Evolutionary conservation across 2,113 vertebrate species (phyloP).

Genomic region (Centrocercus urophasianus): DNA sequence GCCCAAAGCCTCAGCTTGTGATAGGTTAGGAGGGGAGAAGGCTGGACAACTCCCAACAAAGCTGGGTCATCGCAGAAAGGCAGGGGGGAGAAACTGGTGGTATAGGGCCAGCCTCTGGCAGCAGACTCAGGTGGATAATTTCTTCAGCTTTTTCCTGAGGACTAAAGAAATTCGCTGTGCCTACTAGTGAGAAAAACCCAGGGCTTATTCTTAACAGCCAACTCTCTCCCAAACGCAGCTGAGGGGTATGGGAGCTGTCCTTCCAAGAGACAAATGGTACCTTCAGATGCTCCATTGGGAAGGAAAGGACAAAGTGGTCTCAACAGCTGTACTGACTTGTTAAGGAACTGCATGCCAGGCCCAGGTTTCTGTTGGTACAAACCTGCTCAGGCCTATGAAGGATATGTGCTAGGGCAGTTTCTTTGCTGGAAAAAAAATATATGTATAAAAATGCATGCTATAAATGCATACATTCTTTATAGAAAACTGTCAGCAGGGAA

Average conservation of each 20-base stretch:
- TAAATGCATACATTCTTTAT: neutral
- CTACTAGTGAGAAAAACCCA: neutral
- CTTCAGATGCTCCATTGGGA: accelerated
- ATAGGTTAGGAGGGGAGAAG: neutral
- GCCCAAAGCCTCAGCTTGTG: neutral
- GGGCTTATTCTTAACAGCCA: neutral
- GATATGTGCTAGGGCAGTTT: neutral
- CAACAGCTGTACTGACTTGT: neutral
- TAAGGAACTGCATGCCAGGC: neutral
- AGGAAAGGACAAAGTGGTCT: neutral
- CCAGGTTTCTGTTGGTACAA: neutral
- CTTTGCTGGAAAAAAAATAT: neutral
- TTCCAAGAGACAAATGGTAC: neutral
- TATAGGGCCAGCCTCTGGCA: neutral
- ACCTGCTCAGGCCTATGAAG: neutral
- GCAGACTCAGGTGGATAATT: neutral
- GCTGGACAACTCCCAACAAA: accelerated
- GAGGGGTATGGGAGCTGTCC: neutral
- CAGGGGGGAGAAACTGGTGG: neutral
- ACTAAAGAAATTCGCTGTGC: neutral
- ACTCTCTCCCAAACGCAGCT: neutral
- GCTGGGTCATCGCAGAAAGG: neutral
- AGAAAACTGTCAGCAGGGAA: neutral
- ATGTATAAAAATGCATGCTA: neutral
- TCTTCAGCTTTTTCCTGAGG: neutral